Evolutionary conservation across 2,797 vertebrate genomes (phyloP).

Genomic region (Forpus xanthops): DNA sequence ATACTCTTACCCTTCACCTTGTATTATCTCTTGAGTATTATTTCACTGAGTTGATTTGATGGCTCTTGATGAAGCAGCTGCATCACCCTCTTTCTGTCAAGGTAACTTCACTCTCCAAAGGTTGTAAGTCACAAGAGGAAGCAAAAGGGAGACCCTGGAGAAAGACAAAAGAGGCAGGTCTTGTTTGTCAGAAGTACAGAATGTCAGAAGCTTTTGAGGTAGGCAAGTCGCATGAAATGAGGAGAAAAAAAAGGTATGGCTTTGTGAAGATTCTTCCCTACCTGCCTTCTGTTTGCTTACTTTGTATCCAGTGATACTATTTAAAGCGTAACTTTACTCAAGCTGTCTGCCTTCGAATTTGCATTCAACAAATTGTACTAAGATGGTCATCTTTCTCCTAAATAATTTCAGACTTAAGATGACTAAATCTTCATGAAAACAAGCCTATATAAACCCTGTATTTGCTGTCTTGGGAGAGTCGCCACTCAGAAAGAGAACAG

Average conservation of each 20-base stretch:
- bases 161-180: background rate
- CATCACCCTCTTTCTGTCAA: background rate
- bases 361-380: background rate
- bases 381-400: background rate
- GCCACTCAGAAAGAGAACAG: background rate
- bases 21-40: background rate
- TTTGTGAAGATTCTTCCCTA: background rate
- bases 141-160: background rate
- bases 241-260: accelerated
- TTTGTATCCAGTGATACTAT: background rate
- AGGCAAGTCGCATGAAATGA: background rate
- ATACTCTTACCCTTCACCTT: background rate
- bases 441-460: background rate
- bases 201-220: background rate
- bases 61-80: background rate
- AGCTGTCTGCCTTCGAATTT: background rate
- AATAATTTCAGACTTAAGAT: background rate
- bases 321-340: background rate
- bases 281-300: background rate
- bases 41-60: background rate
- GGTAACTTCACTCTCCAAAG: background rate
- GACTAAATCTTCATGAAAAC: slow-evolving; percentile 24
- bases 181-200: background rate
- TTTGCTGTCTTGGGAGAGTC: slow-evolving; percentile 18
- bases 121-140: background rate